phyloP scores from a whole-genome alignment of 2,113 vertebrate species.

The Dissostichus mawsoni region DNA sequence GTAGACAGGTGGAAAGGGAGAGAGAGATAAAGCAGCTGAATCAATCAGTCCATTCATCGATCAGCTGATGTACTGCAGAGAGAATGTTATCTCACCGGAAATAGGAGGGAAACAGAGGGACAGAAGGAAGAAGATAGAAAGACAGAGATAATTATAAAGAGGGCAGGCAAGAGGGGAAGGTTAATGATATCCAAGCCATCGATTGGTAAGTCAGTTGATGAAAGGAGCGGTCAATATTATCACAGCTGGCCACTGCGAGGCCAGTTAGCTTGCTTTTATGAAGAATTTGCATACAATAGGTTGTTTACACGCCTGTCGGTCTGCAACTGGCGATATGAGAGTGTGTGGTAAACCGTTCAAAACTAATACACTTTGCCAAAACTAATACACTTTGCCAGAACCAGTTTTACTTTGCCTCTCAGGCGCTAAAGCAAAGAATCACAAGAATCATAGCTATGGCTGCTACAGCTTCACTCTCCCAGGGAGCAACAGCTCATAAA shows the following conservation, averaged over 20 bases:
- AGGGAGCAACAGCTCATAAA: conserved; percentile 31
- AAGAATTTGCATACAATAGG: conserved; percentile 31
- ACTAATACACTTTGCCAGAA: conserved; percentile 34
- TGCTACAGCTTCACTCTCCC: conserved; percentile 7
- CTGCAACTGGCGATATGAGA: conserved; percentile 24
- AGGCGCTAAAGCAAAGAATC: conserved; percentile 37
- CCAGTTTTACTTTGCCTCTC: conserved; percentile 42
- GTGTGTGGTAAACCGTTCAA: conserved; percentile 40
- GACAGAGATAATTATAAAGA: conserved; percentile 49
- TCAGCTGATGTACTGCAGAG: conserved; percentile 46
- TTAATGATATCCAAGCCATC: conserved; percentile 68
- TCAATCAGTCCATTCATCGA: conserved; percentile 59
- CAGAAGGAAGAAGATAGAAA: conserved; percentile 39
- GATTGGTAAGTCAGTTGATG: conserved; percentile 64
- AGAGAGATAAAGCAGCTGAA: conserved; percentile 25
- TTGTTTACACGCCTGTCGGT: conserved; percentile 38
- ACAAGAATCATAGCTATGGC: conserved; percentile 42
- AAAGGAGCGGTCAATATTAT: conserved; percentile 60
- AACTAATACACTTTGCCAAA: conserved; percentile 9
- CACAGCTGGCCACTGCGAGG: conserved; percentile 37
- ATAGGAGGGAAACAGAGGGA: conserved; percentile 28
- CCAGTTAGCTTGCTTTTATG: conserved; percentile 2
- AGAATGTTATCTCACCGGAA: conserved; percentile 60
- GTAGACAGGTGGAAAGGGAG: not conserved
- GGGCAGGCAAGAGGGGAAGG: conserved; percentile 32